Evolutionary conservation across 2,113 vertebrate genomes (phyloP).

Genomic region (Apus apus): DNA sequence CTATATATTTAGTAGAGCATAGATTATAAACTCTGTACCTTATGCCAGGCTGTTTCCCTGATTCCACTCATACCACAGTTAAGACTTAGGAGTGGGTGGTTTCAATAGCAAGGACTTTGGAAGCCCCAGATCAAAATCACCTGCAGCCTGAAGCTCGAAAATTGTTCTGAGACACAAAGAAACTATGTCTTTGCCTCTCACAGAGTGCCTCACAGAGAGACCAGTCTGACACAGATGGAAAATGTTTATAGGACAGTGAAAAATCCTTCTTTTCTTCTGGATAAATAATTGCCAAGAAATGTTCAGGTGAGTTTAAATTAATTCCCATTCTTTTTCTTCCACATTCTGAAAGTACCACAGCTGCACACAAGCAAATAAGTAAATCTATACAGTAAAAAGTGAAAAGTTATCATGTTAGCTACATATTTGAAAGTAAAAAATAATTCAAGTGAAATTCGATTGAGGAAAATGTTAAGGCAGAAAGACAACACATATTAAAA

Average conservation of each 20-base stretch:
- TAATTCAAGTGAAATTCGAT: neutral
- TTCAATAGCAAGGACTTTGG: neutral
- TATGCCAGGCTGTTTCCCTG: neutral
- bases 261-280: neutral
- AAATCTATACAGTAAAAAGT: neutral
- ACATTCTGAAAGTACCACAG: neutral
- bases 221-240: neutral
- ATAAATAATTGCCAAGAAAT: neutral
- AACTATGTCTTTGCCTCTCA: neutral
- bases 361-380: neutral
- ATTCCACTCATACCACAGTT: rapidly evolving
- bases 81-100: neutral
- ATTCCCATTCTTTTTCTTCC: neutral
- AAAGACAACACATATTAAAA: neutral
- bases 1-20: neutral
- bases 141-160: neutral
- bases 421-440: neutral
- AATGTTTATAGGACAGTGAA: neutral
- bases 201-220: neutral
- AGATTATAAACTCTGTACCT: neutral
- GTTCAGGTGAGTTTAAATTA: neutral
- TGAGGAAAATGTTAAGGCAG: neutral
- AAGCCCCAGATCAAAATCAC: neutral
- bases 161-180: neutral
- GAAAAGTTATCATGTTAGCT: neutral